Conservation (phyloP, 2,113 vertebrate genomes). For the Hemichromis elongatus region DNA sequence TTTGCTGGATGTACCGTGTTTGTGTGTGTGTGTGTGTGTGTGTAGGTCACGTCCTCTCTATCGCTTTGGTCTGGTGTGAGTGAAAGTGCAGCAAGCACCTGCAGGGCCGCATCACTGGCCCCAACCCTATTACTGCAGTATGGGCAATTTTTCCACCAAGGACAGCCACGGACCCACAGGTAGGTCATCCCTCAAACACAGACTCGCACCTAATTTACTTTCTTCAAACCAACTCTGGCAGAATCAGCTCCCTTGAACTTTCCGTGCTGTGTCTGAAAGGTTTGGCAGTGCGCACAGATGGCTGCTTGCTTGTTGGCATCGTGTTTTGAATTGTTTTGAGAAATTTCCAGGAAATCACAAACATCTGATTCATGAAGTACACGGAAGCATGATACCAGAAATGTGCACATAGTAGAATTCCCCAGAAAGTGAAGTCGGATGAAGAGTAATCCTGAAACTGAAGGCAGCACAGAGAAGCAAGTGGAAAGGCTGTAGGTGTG, state of each 20-base stretch:
- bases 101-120: constrained; percentile 31
- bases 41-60: constrained; percentile 15
- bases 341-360: background rate
- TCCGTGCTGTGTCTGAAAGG: background rate
- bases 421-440: background rate
- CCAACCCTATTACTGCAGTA: constrained; percentile 39
- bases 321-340: background rate
- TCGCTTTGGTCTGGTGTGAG: constrained; percentile 6
- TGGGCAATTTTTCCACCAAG: constrained; percentile 76
- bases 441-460: constrained; percentile 13
- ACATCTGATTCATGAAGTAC: background rate
- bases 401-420: background rate
- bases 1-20: background rate
- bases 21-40: constrained; percentile 2
- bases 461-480: constrained; percentile 20
- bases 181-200: constrained; percentile 22
- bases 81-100: constrained; percentile 25
- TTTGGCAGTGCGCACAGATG: background rate
- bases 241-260: accelerated
- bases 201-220: background rate
- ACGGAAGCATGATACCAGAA: background rate
- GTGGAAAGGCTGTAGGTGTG: background rate
- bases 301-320: background rate
- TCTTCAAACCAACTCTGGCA: background rate
- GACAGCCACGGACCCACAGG: constrained; percentile 69